A percentile compares a stretch with the other conserved stretches of the same genome.
These are phyloP conservation scores for Enteromius afrohamiltoni DNA, from an alignment of 2,797 vertebrate genomes.

Conservation along the genomic window DNA sequence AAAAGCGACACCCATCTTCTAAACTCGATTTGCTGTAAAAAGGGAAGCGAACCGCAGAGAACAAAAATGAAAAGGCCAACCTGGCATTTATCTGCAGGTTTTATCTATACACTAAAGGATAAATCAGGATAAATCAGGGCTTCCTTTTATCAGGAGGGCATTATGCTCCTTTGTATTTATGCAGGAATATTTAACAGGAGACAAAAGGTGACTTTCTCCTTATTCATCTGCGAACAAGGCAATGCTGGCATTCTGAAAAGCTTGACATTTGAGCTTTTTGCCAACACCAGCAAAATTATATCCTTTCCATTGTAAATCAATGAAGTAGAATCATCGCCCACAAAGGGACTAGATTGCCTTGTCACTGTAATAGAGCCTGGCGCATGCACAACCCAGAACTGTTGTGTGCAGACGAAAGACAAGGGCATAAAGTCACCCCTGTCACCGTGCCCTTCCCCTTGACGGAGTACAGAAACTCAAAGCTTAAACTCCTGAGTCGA, in stretches of 20 bases:
- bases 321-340: conserved; percentile 89
- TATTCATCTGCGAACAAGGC: conserved; percentile 89
- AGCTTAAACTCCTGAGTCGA: conserved; percentile 22
- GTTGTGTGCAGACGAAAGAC: conserved; percentile 73
- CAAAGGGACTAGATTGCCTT: conserved; percentile 90
- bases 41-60: conserved; percentile 26
- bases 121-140: conserved; percentile 80
- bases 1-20: conserved; percentile 30
- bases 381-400: conserved; percentile 83
- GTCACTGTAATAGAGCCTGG: conserved; percentile 90
- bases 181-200: conserved; percentile 90
- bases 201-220: conserved; percentile 92
- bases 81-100: conserved; percentile 67
- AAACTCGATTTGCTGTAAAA: conserved; percentile 39
- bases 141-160: conserved; percentile 66
- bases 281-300: conserved; percentile 92
- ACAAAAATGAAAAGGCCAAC: conserved; percentile 60
- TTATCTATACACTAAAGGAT: conserved; percentile 87
- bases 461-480: conserved; percentile 30
- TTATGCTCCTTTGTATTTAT: conserved; percentile 88
- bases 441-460: conserved; percentile 54
- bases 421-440: conserved; percentile 71
- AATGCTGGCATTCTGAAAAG: conserved; percentile 89
- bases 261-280: conserved; percentile 92
- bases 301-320: conserved; percentile 92